phyloP scores from a whole-genome alignment of 2,797 vertebrate genomes.

The Onychomys arenicola region DNA sequence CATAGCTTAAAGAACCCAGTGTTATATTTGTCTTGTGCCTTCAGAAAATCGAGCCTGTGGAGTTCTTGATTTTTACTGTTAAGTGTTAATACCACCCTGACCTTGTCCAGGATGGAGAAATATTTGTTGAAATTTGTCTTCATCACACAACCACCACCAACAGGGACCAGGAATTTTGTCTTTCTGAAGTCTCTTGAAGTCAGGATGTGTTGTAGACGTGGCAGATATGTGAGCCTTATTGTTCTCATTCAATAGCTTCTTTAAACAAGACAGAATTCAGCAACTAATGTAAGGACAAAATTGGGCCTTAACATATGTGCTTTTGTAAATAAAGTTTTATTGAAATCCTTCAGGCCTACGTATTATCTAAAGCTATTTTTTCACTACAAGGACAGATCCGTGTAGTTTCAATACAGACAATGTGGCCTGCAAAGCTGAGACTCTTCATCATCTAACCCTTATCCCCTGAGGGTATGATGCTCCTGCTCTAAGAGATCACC shows the following conservation, averaged over 20 bases:
- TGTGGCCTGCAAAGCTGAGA: neutral
- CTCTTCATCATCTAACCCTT: neutral
- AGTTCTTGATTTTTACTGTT: constrained; percentile 50
- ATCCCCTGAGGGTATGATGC: neutral
- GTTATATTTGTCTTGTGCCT: constrained; percentile 45
- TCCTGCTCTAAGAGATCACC: neutral
- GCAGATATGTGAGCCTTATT: neutral
- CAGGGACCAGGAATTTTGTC: neutral
- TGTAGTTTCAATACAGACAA: neutral
- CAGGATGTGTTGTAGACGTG: neutral
- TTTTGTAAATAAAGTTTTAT: constrained; percentile 60
- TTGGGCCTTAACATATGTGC: neutral
- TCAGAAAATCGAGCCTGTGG: neutral
- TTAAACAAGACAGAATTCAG: neutral
- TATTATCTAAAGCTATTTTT: neutral
- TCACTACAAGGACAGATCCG: neutral
- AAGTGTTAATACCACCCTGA: neutral
- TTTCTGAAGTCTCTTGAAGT: constrained; percentile 27
- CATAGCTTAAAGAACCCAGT: constrained; percentile 15
- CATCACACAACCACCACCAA: neutral
- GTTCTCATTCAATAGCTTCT: constrained; percentile 13
- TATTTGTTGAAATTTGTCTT: constrained; percentile 42
- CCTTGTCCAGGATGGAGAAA: constrained; percentile 17
- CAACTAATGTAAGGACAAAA: neutral
- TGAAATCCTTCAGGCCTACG: neutral